Evolutionary conservation across 2,113 vertebrate genomes (phyloP), one percentile per base, ranked within the genome.

Genomic region (Podarcis raffonei): DNA sequence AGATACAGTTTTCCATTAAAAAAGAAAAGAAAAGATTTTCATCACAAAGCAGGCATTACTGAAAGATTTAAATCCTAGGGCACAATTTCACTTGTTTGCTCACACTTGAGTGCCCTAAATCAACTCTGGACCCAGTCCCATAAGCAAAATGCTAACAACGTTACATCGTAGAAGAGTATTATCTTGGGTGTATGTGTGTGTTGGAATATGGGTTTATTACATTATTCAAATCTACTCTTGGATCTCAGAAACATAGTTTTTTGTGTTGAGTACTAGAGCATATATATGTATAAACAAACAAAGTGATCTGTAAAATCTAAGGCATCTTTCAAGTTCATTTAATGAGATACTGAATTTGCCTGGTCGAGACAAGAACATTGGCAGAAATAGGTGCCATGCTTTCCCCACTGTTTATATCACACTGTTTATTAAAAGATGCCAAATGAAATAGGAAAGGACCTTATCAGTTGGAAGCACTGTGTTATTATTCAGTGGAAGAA

Each of bases 1-100:
- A 90, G 37, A 87, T 76, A 87, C 87, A 90, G 92, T 95, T 95
- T 94, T 86, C 89, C 89, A 81, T 93, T 81, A 57, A 80, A 91
- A 90, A 30, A 42, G 42, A n/a, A 84, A 71, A n/a, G 42, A 90
- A 89, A 89, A 57, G 90, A 86, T 92, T 92, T 93, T 85, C 89
- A 78, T 81, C 87, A 78, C 89, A 74, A 75, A 66, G 71, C 27
- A 30, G 84, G 82, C 86, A 89, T 94, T 94, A 91, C 88, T 94
- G 90, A 94, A 76, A 84, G 87, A 81, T 91, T 92, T 83, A 87
- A 94, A 91, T 84, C 71, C 92, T 81, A 69, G 37, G 48, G 22
- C 81, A 91, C 87, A 83, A 11, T 87, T 88, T 53, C 69, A 1
- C 78, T 93, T 89, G 78, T 92, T 95, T 90, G 87, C 89, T 90